Evolutionary conservation across 2,113 vertebrate species (phyloP), one percentile per base, ranked within the genome.

Genomic region (Peucedramus taeniatus): DNA sequence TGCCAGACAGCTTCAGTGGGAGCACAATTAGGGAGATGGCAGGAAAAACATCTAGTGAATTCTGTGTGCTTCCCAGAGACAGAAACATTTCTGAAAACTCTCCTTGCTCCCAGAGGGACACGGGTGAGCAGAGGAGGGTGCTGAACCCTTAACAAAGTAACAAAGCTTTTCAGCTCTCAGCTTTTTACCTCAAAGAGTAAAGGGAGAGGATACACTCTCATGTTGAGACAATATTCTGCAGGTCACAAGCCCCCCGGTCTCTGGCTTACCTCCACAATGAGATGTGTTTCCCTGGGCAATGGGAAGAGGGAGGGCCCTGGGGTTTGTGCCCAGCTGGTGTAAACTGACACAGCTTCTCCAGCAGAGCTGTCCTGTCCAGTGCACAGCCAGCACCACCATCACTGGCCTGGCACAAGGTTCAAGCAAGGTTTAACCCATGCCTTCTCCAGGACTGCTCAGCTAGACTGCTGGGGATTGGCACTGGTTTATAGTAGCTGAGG

Each of bases 401-500:
- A 51, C 0, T 0, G 12, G 5, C 13, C 30, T 68, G 10, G 31
- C 17, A 54, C 4, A 12, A 26, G 7, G 4, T 50, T 68, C 33
- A 81, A 16, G 26, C 5, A 47, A 7, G 7, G 4, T 69, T 83
- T 64, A 64, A 49, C 28, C 8, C 30, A 9, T 26, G 22, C 33
- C 13, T 82, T 30, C 37, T 66, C 60, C 28, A 66, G 60, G 70
- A 16, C n/a, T 65, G 8, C 11, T 40, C 51, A 57, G 24, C 20
- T 33, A 37, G 28, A 23, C 88, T 35, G 39, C 40, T 33, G 22
- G 13, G 24, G 3, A 44, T 44, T 12, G 10, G 11, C 9, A 23
- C 2, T 26, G 42, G 19, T 35, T 57, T 61, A 26, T 6, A 42
- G 22, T 6, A 37, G 22, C 13, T 47, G 40, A 77, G 22, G 40